These are phyloP conservation scores for Phlogophora meticulosa DNA, from an alignment of 2,888 invertebrate species.

Conservation along the genomic window DNA sequence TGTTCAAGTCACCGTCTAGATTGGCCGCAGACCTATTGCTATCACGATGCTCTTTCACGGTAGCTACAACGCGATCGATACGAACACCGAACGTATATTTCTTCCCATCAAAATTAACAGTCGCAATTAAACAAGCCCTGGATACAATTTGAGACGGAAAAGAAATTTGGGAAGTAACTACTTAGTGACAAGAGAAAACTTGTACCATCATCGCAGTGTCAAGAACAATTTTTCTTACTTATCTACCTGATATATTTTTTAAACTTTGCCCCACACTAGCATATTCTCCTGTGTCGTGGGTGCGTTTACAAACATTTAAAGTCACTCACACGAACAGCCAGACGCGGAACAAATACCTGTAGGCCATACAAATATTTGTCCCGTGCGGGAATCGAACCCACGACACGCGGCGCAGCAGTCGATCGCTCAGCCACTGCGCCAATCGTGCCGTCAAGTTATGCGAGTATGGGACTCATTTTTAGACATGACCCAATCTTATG, in stretches of 20 bases:
- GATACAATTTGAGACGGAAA: background rate
- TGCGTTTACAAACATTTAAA: too few relatives aligned
- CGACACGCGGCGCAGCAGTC: too few relatives aligned
- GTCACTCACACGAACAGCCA: too few relatives aligned
- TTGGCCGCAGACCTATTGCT: conserved; percentile 67
- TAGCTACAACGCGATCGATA: conserved; percentile 35
- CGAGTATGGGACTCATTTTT: background rate
- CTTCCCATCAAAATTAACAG: conserved; percentile 12
- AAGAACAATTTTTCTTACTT: background rate
- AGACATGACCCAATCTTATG: conserved; percentile 20
- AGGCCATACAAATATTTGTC: too few relatives aligned
- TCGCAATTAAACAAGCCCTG: background rate
- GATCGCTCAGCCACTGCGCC: too few relatives aligned
- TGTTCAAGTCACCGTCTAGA: conserved; percentile 69
- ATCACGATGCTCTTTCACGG: conserved; percentile 76
- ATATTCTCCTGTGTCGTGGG: too few relatives aligned
- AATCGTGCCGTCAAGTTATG: too few relatives aligned
- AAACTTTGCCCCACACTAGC: too few relatives aligned
- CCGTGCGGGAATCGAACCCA: too few relatives aligned
- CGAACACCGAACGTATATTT: conserved; percentile 21
- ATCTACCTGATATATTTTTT: background rate
- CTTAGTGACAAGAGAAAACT: background rate
- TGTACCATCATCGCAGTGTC: background rate
- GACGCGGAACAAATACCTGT: too few relatives aligned
- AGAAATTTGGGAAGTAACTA: background rate